These are phyloP conservation scores for Rhingia rostrata DNA, from an alignment of 2,888 invertebrate species.

Conservation along the genomic window DNA sequence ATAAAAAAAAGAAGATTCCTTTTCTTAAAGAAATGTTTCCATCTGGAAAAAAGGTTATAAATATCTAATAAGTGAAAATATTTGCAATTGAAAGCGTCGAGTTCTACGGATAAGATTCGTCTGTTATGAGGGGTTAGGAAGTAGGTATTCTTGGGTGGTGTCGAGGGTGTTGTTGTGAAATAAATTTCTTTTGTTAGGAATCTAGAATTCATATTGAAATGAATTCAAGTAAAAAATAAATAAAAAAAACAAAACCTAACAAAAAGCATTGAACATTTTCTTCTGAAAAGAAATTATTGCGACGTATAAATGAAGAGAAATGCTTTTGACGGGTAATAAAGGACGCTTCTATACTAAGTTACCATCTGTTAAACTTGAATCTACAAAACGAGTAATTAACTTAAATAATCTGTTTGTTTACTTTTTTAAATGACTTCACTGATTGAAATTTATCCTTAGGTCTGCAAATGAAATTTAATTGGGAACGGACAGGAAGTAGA, in stretches of 20 bases:
- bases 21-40: slow-evolving; percentile 39
- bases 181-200: slow-evolving; percentile 49
- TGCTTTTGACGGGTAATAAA: slow-evolving; percentile 37
- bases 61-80: slow-evolving; percentile 66
- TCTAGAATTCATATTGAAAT: slow-evolving; percentile 29
- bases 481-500: too few species aligned
- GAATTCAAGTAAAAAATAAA: slow-evolving; percentile 4
- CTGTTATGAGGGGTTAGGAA: not conserved
- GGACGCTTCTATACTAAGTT: not conserved
- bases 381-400: slow-evolving; percentile 17
- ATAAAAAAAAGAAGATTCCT: not conserved
- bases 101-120: slow-evolving; percentile 15
- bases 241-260: too few species aligned
- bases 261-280: slow-evolving; percentile 6
- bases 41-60: slow-evolving; percentile 65
- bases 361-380: slow-evolving; percentile 13
- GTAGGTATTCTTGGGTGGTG: not conserved
- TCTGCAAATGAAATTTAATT: too few species aligned
- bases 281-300: slow-evolving; percentile 19
- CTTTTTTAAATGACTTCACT: not conserved
- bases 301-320: slow-evolving; percentile 32
- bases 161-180: slow-evolving; percentile 35
- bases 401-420: slow-evolving; percentile 2
- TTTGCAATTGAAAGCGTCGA: slow-evolving; percentile 44
- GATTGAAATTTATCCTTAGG: slow-evolving; percentile 9